Base-by-base conservation (phyloP, 2,888 invertebrate genomes). In the Muschampia plurimacula region DNA sequence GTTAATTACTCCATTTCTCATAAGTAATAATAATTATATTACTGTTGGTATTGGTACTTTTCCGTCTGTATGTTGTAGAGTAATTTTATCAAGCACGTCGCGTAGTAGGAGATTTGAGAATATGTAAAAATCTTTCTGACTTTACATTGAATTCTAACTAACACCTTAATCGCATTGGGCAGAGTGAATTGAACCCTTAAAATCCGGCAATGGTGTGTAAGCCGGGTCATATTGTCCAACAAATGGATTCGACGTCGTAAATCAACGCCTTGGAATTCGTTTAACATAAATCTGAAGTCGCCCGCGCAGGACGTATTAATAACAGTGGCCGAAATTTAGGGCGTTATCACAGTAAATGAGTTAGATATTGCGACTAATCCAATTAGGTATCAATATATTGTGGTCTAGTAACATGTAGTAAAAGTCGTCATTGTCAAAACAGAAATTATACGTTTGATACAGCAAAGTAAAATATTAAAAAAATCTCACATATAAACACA, bases 181-280 rank as follows among this genome's bases (percentile, higher is more conserved):
- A 67, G 22, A 72, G 67, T 67, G 72, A 72, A 67, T 46, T 52
- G 67, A 63, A 72, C 72, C 72, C 67, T 72, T 72, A 67, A 72
- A 72, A 72, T 72, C 57, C 63, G 67, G 72, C 55, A 62, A 72
- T 72, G 72, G 63, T 63, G 72, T 67, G 62, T 67, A 67, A 71
- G 52, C 72, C 67, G 55, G 32, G 22, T 68, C 73, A 52, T 73
- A 72, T 67, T 59, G 73, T 64, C 64, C 68, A 60, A 69, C 64
- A 73, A 73, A 73, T 68, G 65, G 68, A 73, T 68, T 69, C 68
- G 68, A 39, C 55, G 36, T 68, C 72, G 67, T 72, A 72, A 72
- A 72, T 72, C 72, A 72, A 36, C 55, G 67, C 46, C 44, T 32
- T 64, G 64, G 68, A 68, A 72, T 72, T 72, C 68, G 72, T 39